These are phyloP conservation scores for Listronotus oregonensis DNA, from an alignment of 1,140 invertebrate species.

Conservation along the genomic window DNA sequence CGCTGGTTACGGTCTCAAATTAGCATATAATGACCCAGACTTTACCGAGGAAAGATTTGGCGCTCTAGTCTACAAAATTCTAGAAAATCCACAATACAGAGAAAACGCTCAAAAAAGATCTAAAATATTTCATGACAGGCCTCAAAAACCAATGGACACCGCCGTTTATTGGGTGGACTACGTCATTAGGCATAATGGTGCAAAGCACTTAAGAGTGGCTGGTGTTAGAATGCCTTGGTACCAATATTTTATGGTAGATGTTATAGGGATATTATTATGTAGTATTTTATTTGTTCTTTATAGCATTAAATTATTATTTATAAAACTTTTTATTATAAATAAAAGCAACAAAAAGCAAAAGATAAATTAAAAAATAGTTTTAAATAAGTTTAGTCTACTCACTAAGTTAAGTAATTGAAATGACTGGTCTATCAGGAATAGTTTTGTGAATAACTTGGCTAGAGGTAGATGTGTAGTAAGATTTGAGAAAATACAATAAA, in stretches of 20 bases:
- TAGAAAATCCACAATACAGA: not conserved
- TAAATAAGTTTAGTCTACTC: too few species aligned
- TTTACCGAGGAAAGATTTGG: not conserved
- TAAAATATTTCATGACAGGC: slow-evolving; percentile 12
- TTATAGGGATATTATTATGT: not conserved
- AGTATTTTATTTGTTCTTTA: not conserved
- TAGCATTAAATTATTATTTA: not conserved
- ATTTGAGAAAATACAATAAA: too few species aligned
- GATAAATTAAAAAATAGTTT: not conserved
- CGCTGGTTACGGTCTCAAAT: slow-evolving; percentile 3
- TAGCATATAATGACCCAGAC: not conserved
- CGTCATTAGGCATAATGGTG: slow-evolving; percentile 20
- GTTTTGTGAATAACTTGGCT: too few species aligned
- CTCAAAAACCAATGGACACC: slow-evolving; percentile 23
- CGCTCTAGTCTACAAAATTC: not conserved
- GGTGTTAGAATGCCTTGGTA: slow-evolving; percentile 27
- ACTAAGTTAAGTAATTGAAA: too few species aligned
- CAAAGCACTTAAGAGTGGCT: slow-evolving; percentile 12
- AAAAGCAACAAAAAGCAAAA: not conserved
- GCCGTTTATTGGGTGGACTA: slow-evolving; percentile 34
- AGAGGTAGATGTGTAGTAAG: too few species aligned
- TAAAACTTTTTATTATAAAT: not conserved
- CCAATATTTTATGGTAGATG: slow-evolving; percentile 18
- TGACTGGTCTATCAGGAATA: too few species aligned
- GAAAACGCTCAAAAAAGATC: not conserved